These are phyloP conservation scores for Sylvia atricapilla DNA, from an alignment of 2,113 vertebrate genomes.

Conservation along the genomic window DNA sequence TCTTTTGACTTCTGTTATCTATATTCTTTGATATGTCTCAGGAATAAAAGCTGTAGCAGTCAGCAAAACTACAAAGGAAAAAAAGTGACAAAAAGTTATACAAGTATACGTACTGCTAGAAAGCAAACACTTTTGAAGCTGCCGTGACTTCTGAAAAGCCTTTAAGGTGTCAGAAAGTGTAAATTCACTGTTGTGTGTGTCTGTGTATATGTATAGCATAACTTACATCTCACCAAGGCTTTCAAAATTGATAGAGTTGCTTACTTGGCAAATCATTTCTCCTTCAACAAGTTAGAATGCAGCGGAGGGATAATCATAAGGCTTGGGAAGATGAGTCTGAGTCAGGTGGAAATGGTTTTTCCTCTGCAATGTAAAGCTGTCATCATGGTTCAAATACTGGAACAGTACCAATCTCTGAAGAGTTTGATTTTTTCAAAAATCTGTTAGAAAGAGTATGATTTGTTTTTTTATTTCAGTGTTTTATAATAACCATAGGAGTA, in stretches of 20 bases:
- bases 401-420: not conserved
- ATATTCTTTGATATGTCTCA: constrained; percentile 24
- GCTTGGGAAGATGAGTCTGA: not conserved
- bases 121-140: constrained; percentile 48
- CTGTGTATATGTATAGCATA: not conserved
- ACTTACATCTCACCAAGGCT: not conserved
- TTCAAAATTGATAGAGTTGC: not conserved
- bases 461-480: not conserved
- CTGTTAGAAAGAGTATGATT: not conserved
- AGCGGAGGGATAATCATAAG: not conserved
- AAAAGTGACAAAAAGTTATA: not conserved
- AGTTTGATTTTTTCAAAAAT: not conserved
- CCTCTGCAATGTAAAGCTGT: not conserved
- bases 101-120: not conserved
- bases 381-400: not conserved
- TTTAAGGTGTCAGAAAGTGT: constrained; percentile 39
- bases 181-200: not conserved
- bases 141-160: constrained; percentile 23
- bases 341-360: not conserved
- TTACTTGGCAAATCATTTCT: constrained; percentile 26
- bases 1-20: constrained; percentile 47
- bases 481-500: not conserved
- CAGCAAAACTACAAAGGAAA: constrained; percentile 55
- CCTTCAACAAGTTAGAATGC: not conserved
- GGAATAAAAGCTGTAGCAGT: constrained; percentile 36